Conservation (phyloP, 2,797 vertebrate genomes). For the Molossus alvarezi region DNA sequence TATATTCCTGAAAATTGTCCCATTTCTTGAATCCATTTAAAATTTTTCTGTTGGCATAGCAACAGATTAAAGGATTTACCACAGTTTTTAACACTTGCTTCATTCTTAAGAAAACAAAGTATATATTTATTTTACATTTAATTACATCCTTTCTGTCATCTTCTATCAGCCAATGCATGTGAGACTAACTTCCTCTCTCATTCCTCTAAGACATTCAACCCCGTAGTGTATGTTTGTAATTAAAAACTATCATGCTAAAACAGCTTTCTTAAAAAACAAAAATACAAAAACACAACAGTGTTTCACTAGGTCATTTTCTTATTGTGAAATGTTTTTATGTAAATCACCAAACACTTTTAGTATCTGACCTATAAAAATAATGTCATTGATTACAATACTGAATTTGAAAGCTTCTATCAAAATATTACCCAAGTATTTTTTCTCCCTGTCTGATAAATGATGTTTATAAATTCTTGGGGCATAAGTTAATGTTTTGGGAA, state of each 20-base stretch:
- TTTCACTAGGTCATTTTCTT: conserved; percentile 61
- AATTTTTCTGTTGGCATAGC: conserved; percentile 84
- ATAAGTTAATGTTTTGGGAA: conserved; percentile 49
- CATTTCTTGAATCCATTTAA: conserved; percentile 83
- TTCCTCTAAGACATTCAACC: conserved; percentile 67
- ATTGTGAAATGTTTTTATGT: conserved; percentile 37
- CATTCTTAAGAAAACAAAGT: conserved; percentile 82
- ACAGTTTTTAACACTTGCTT: conserved; percentile 77
- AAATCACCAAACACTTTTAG: conserved; percentile 58
- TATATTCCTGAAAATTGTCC: conserved; percentile 83
- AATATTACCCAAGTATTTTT: conserved; percentile 7
- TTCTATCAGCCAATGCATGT: conserved; percentile 43
- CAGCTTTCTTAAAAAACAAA: background rate
- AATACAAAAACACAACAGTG: background rate
- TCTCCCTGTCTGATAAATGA: background rate
- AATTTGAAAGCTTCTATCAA: conserved; percentile 50
- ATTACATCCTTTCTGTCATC: conserved; percentile 73
- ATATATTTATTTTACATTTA: conserved; percentile 82
- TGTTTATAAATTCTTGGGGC: conserved; percentile 14
- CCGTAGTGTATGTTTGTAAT: conserved; percentile 46
- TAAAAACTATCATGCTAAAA: conserved; percentile 53
- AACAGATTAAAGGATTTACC: conserved; percentile 83
- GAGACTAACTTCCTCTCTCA: conserved; percentile 68
- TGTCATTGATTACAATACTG: conserved; percentile 20
- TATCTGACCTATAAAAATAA: conserved; percentile 39